Percentiles rank a stretch among this genome's conserved stretches.
phyloP scores from a whole-genome alignment of 2,113 vertebrate species.

The Calidris pugnax region DNA sequence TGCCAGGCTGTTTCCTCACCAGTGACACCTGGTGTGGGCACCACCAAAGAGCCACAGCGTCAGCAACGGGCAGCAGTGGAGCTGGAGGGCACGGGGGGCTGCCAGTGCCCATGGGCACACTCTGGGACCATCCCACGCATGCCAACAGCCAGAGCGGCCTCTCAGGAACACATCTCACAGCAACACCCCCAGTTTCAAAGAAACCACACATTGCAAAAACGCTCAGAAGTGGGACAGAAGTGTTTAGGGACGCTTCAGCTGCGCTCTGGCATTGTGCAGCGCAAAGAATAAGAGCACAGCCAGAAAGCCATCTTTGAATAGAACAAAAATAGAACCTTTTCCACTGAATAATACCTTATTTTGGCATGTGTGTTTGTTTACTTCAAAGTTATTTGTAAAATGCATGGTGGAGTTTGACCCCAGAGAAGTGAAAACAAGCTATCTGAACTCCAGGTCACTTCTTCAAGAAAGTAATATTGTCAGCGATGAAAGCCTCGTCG shows the following conservation, averaged over 20 bases:
- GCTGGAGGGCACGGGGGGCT: neutral
- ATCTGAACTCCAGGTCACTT: conserved; percentile 24
- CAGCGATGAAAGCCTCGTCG: conserved; percentile 69
- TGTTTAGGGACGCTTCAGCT: conserved; percentile 43
- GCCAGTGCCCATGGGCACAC: neutral
- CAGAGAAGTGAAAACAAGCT: conserved; percentile 49
- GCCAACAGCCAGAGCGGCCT: neutral
- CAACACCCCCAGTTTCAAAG: neutral
- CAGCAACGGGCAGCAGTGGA: neutral
- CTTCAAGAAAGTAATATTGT: conserved; percentile 60
- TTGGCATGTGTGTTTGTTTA: conserved; percentile 64
- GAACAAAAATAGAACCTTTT: conserved; percentile 61
- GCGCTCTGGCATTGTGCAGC: conserved; percentile 25
- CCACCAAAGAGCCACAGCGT: rapidly evolving
- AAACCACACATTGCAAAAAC: neutral
- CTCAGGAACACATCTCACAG: neutral
- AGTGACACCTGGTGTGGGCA: rapidly evolving
- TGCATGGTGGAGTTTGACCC: conserved; percentile 46
- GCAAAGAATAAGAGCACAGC: conserved; percentile 28
- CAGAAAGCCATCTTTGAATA: conserved; percentile 52
- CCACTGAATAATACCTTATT: conserved; percentile 59
- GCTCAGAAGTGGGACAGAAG: conserved; percentile 43
- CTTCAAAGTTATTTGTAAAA: conserved; percentile 72
- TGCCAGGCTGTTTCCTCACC: neutral
- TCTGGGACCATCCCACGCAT: neutral